Evolutionary conservation across 2,797 vertebrate genomes (phyloP), one percentile per base, ranked within the genome.

Genomic region (Cuculus canorus): DNA sequence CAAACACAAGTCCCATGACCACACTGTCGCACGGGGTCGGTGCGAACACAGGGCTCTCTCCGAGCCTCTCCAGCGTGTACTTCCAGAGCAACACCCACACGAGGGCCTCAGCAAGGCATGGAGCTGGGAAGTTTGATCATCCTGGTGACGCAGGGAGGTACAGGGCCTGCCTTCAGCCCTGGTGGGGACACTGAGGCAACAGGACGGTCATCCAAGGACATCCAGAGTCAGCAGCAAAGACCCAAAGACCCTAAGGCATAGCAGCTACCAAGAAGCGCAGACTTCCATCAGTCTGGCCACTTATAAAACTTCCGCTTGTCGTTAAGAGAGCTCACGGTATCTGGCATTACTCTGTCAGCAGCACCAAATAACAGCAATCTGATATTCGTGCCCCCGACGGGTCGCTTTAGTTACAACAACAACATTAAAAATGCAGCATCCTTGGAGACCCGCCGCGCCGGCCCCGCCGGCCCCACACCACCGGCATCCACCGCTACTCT

Each of bases 121-220:
- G 35, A 64, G 39, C 79, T 11, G 68, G 19, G 21, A 79, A 88
- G 83, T 73, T 70, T 60, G 57, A 66, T 45, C 91, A 65, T 43
- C 71, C 82, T 32, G 41, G n/a, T 35, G 87, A 91, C 21, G 33
- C 32, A 53, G 71, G 30, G 39, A 92, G 91, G 84, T 3, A 50
- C 75, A 10, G 13, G 66, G 78, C 43, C 82, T 76, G 57, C 71
- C 59, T 60, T 52, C 85, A 86, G 82, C 35, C 73, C 92, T 53
- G 77, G 79, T 89, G 87, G 91, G 84, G 91, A 89, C 93, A 85
- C 80, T 25, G 76, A 96, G 83, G 80, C 90, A 90, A 90, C 70
- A 63, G 59, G 65, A 82, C 41, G 25, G 90, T 94, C 87, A 87
- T 75, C 80, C 93, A 94, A 96, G 96, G 93, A 96, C 95, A 95